Conservation (phyloP, 2,797 vertebrate genomes). For the Thamnophis elegans region DNA sequence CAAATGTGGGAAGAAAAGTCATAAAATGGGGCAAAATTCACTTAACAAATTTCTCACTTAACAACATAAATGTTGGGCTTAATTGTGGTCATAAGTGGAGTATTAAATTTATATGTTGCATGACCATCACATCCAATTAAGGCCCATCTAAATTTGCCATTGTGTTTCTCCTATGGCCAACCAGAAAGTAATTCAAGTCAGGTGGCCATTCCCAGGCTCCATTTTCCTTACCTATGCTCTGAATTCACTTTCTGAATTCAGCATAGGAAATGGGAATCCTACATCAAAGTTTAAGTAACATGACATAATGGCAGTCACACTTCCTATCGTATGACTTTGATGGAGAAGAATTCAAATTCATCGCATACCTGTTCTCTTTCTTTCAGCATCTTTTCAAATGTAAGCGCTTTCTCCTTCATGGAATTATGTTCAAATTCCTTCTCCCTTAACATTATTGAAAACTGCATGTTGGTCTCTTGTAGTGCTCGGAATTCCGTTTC, state of each 20-base stretch:
- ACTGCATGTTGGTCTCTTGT: conserved; percentile 96
- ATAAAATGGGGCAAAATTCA: not conserved
- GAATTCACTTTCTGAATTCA: not conserved
- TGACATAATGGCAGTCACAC: not conserved
- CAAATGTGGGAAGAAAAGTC: not conserved
- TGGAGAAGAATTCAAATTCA: not conserved
- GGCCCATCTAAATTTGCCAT: not conserved
- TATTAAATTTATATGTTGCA: not conserved
- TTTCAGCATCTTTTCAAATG: conserved; percentile 90
- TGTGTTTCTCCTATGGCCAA: not conserved
- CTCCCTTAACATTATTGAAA: conserved; percentile 93
- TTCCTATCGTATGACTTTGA: not conserved
- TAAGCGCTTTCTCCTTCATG: conserved; percentile 87
- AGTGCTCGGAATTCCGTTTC: conserved; percentile 92
- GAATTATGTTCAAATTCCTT: conserved; percentile 92
- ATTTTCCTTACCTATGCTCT: not conserved
- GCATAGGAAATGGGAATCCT: not conserved
- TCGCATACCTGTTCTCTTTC: conserved; percentile 86
- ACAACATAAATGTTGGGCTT: not conserved
- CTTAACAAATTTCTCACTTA: not conserved
- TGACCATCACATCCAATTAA: not conserved
- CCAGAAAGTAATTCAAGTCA: not conserved
- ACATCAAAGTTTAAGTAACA: not conserved
- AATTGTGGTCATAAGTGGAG: not conserved
- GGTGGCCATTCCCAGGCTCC: not conserved